Evolutionary conservation across 2,113 vertebrate species (phyloP), one percentile per base, ranked within the genome.

Genomic region (Nipponia nippon): DNA sequence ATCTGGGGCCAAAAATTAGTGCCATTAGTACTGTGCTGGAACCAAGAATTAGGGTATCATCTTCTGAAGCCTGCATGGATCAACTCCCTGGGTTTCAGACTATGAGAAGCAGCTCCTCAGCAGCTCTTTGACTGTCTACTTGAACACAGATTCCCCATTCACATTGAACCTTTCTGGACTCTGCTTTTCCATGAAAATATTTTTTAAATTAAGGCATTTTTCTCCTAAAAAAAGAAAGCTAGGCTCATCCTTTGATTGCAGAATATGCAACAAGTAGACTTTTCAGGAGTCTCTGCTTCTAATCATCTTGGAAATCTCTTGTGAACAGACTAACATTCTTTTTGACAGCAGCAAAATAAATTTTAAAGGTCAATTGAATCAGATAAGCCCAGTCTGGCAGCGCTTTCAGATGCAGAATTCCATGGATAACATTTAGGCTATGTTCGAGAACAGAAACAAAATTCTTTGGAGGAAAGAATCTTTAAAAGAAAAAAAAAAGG

Each of bases 351-450:
- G 91, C 93, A 98, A 97, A 97, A 97, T 93, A 97, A 93, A 97
- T 95, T 96, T 87, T 97, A 98, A 98, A 97, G 97, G 97, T 97
- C 97, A 97, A 83, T 46, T 85, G 94, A 93, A 97, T 97, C 94
- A 95, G 95, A 93, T 91, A 95, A 96, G 80, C 96, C 77, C 61
- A 52, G 79, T 10, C 93, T 96, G 97, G 95, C 96, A 97, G 92
- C 63, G 40, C 75, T 88, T 97, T 79, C 83, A 85, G 76, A 93
- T 88, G 94, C 94, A 89, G 89, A 97, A 96, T 94, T 96, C 94
- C 90, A 95, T 26, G 95, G 93, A 59, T 92, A 97, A 91, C 91
- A 89, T 96, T 97, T 81, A 96, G 83, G 92, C 92, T 96, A 93
- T 87, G 73, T 32, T 95, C 0, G 3, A 94, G 89, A 95, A 94